These are phyloP conservation scores for Lycophotia porphyrea DNA, from an alignment of 2,888 invertebrate species.

Conservation along the genomic window DNA sequence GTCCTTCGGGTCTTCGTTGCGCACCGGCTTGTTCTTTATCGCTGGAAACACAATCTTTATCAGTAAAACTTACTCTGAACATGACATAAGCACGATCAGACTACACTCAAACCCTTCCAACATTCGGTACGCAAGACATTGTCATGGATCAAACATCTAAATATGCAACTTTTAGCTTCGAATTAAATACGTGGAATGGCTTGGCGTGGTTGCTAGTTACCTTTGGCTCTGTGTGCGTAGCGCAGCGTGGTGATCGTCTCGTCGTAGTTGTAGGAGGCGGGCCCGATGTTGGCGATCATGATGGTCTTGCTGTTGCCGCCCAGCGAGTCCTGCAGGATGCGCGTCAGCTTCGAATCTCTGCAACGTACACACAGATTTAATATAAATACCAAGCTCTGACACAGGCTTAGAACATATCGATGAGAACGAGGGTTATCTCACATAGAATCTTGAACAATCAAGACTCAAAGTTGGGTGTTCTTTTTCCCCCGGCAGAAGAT, in stretches of 20 bases:
- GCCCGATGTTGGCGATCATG: slow-evolving; percentile 99
- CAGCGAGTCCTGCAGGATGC: slow-evolving; percentile 98
- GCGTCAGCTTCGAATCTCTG: slow-evolving; percentile 98
- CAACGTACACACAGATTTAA: not conserved
- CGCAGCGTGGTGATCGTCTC: slow-evolving; percentile 99
- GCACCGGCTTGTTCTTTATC: slow-evolving; percentile 99
- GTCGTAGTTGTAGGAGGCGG: slow-evolving; percentile 99
- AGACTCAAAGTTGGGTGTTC: not conserved
- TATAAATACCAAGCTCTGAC: not conserved
- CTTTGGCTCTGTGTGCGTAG: slow-evolving; percentile 98
- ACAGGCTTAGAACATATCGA: not conserved
- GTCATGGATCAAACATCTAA: not conserved
- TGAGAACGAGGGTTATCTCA: not conserved
- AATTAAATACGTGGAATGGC: not conserved
- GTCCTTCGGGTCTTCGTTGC: slow-evolving; percentile 99
- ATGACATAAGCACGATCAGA: not conserved
- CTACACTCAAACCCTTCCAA: not conserved
- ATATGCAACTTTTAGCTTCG: not conserved
- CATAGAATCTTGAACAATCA: not conserved
- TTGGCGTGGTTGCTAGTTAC: slow-evolving; percentile 69
- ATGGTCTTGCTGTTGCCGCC: slow-evolving; percentile 99
- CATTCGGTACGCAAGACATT: not conserved
- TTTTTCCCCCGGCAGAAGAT: not conserved
- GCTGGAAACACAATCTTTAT: slow-evolving; percentile 84
- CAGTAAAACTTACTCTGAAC: not conserved